Evolutionary conservation across 2,888 invertebrate species (phyloP), one percentile per base, ranked within the genome.

Genomic region (Mactromeris polynyma): DNA sequence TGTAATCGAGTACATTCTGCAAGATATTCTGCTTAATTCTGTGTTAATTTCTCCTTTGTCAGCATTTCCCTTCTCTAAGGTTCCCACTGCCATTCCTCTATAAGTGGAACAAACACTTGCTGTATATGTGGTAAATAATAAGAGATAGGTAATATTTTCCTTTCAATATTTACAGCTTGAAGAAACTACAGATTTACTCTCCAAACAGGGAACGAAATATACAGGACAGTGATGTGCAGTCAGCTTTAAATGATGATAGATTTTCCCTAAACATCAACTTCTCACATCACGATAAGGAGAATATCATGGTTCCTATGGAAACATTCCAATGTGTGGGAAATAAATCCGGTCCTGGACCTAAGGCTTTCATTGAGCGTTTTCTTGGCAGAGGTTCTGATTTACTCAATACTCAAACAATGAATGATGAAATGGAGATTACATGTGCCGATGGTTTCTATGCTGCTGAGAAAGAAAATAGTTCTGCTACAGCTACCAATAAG

Each of bases 131-230:
- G n/a, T n/a, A n/a, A n/a, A n/a, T n/a, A n/a, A n/a, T n/a, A 58
- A 26, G 58, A 26, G 46, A 46, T 58, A 58, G n/a, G n/a, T 54
- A 4, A 54, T n/a, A 64, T 26, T n/a, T 64, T 64, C 26, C n/a
- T 64, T 64, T 26, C 7, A 2, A 42, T 11, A 46, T 81, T 54
- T 81, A 42, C 82, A 90, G 90, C 21, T 64, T 90, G 40, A 81
- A 84, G 77, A n/a, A 81, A 11, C 80, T 82, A 26, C 90, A 88
- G 86, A 90, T 90, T 4, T 90, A 86, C 40, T 88, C 90, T 17
- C 88, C 90, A 42, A 73, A 79, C 31, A 78, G 86, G 14, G 85
- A 54, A 19, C 77, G 64, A 81, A 40, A 69, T 64, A 33, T 58
- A 3, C 81, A 36, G n/a, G 81, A 88, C 19, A 36, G 19, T 73